Conservation (phyloP, 1,140 invertebrate genomes). For the Himalopsyche phryganea region DNA sequence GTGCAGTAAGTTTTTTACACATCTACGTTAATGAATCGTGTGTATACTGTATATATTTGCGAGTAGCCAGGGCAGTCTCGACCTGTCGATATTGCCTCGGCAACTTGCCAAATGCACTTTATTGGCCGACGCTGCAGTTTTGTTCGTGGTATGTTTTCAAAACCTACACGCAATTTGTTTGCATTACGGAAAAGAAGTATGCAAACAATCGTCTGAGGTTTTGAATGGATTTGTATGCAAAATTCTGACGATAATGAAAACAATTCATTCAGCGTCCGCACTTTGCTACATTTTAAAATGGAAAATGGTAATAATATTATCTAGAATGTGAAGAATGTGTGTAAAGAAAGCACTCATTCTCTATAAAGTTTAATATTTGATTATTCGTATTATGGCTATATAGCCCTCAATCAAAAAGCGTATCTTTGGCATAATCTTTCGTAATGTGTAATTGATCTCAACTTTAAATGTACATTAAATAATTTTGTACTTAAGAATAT, state of each 20-base stretch:
- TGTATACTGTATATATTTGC: slow-evolving; percentile 1
- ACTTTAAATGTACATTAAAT: no score
- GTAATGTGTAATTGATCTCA: no score
- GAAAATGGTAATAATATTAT: background rate
- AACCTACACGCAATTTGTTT: slow-evolving; percentile 24
- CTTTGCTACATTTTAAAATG: background rate
- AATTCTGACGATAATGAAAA: background rate
- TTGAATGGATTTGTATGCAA: background rate
- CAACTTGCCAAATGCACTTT: slow-evolving; percentile 27
- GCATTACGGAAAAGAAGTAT: slow-evolving; percentile 7
- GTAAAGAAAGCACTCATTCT: no score
- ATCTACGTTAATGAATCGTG: background rate
- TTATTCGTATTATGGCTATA: no score
- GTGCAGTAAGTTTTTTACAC: slow-evolving; percentile 13
- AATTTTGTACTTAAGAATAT: no score
- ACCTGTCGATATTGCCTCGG: slow-evolving; percentile 31
- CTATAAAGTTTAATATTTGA: no score
- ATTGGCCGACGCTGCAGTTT: slow-evolving; percentile 10
- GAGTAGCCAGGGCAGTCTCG: background rate
- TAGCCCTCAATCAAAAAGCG: no score
- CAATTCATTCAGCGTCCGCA: background rate
- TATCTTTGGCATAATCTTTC: no score
- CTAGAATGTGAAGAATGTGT: no score
- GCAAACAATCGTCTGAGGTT: no score
- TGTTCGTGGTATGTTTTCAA: slow-evolving; percentile 21